Percentiles rank a stretch among this genome's conserved stretches.
These are phyloP conservation scores for Ispidina lecontei DNA, from an alignment of 2,797 vertebrate species.

Conservation along the genomic window DNA sequence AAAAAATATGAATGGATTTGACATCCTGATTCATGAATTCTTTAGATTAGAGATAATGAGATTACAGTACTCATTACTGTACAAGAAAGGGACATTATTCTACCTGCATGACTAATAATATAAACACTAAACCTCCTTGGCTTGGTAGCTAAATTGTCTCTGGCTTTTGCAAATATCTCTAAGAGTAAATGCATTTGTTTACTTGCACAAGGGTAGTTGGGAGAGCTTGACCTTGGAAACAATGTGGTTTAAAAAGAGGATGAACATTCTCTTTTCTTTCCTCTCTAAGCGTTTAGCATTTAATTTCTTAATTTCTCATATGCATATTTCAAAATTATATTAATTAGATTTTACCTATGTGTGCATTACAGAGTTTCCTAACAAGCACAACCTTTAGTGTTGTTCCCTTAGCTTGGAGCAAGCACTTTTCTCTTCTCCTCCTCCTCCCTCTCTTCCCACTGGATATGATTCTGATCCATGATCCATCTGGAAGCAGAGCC, in stretches of 20 bases:
- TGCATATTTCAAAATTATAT: not conserved
- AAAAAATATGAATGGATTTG: not conserved
- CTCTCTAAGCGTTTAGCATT: not conserved
- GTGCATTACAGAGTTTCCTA: not conserved
- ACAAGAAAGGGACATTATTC: not conserved
- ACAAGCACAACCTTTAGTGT: not conserved
- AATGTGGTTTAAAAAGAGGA: not conserved
- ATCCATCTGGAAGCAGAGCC: constrained; percentile 2
- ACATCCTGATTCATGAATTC: not conserved
- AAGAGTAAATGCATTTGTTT: not conserved
- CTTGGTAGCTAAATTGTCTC: not conserved
- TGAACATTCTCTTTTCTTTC: not conserved
- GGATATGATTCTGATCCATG: not conserved
- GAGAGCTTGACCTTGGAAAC: not conserved
- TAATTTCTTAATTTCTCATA: not conserved
- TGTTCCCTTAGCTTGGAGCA: not conserved
- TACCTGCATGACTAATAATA: not conserved
- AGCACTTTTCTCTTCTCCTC: not conserved
- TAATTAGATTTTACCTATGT: not conserved
- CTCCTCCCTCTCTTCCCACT: not conserved
- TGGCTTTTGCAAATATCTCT: not conserved
- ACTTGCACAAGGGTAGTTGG: not conserved
- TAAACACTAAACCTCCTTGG: not conserved
- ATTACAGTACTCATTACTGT: not conserved
- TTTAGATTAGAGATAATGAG: not conserved